A percentile compares a stretch with the other conserved stretches of the same genome.
These are phyloP conservation scores for Sparidentex hasta DNA, from an alignment of 2,797 vertebrate genomes.

Conservation along the genomic window DNA sequence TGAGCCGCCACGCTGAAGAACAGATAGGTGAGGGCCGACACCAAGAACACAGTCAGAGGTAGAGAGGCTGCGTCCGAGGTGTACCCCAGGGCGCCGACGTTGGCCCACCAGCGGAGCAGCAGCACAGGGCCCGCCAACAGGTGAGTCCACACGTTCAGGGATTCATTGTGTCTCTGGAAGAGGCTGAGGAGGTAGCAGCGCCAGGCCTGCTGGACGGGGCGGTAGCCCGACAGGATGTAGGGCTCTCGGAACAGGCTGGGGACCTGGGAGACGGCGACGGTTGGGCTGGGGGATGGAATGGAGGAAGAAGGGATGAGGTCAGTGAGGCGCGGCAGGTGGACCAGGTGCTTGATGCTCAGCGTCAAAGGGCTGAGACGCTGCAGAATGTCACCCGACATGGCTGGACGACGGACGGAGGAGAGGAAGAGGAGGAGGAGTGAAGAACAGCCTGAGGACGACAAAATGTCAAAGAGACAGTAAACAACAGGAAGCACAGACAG, in stretches of 20 bases:
- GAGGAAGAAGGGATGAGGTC: slow-evolving; percentile 79
- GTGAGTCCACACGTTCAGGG: slow-evolving; percentile 95
- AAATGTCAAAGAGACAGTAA: not conserved
- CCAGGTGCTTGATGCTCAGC: slow-evolving; percentile 87
- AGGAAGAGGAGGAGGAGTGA: not conserved
- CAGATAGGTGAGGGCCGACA: slow-evolving; percentile 90
- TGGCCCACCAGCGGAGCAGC: slow-evolving; percentile 88
- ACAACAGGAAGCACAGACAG: too few species aligned
- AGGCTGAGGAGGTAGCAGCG: slow-evolving; percentile 92
- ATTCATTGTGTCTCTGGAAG: slow-evolving; percentile 95
- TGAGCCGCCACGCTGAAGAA: slow-evolving; percentile 91
- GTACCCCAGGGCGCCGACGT: slow-evolving; percentile 80
- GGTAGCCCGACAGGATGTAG: slow-evolving; percentile 91
- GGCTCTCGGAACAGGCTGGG: slow-evolving; percentile 92
- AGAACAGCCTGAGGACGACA: slow-evolving; percentile 3
- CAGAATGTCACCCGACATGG: slow-evolving; percentile 76
- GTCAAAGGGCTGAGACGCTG: slow-evolving; percentile 88
- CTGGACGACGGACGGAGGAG: slow-evolving; percentile 14
- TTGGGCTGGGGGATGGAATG: slow-evolving; percentile 86
- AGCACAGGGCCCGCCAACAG: slow-evolving; percentile 87
- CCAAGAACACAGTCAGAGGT: slow-evolving; percentile 88
- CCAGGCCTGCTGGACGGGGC: slow-evolving; percentile 90
- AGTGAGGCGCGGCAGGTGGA: slow-evolving; percentile 85
- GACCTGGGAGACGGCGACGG: slow-evolving; percentile 87
- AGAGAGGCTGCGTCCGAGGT: slow-evolving; percentile 75